Evolutionary conservation across 1,140 invertebrate genomes (phyloP).

Genomic region (Adoxophyes honmai): DNA sequence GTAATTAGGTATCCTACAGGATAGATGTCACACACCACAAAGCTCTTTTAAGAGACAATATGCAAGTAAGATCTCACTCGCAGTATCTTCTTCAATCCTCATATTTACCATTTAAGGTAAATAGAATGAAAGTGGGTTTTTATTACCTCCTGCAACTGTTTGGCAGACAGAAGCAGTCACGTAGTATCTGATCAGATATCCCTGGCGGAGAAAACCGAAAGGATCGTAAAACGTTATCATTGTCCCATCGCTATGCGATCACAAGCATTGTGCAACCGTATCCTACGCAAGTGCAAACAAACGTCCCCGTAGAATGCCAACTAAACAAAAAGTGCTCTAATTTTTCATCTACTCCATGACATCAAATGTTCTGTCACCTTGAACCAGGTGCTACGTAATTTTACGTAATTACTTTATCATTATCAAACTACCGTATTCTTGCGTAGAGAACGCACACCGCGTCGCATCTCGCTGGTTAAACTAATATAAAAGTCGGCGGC

Average conservation of each 20-base stretch:
- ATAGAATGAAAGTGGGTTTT: no score
- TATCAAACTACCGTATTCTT: conserved; percentile 72
- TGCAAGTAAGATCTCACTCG: no score
- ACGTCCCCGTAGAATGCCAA: not conserved
- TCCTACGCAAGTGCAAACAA: not conserved
- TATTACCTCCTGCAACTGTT: not conserved
- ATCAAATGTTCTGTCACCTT: conserved; percentile 58
- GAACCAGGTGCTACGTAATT: conserved; percentile 60
- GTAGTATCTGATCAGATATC: conserved; percentile 6
- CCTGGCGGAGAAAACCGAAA: conserved; percentile 9
- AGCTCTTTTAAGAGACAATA: no score
- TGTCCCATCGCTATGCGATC: conserved; percentile 8
- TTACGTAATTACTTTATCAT: conserved; percentile 71
- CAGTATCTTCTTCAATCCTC: no score
- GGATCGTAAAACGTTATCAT: conserved; percentile 10
- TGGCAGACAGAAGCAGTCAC: conserved; percentile 3
- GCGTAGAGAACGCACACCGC: conserved; percentile 49
- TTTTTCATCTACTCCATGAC: conserved; percentile 25
- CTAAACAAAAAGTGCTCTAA: conserved; percentile 12
- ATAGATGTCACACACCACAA: no score
- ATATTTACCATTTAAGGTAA: no score
- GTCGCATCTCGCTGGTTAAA: conserved; percentile 60
- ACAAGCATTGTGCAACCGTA: not conserved
- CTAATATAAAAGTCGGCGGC: conserved; percentile 69
- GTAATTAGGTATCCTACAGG: no score